Percentiles rank a stretch among this genome's conserved stretches.
These are phyloP conservation scores for Solea senegalensis DNA, from an alignment of 2,113 vertebrate genomes.

Conservation along the genomic window DNA sequence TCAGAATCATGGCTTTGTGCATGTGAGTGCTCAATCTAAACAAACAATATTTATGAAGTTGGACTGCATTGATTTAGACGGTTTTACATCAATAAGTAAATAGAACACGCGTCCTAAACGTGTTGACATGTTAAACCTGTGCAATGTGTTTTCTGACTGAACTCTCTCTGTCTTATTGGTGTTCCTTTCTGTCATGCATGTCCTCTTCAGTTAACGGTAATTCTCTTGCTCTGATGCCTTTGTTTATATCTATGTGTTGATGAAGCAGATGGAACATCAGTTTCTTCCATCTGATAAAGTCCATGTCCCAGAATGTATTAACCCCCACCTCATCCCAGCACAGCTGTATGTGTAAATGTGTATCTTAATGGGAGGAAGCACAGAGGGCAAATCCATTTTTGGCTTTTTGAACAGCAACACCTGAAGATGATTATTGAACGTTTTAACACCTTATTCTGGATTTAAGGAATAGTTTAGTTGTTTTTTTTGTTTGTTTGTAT, in stretches of 20 bases:
- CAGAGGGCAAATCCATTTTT: conserved; percentile 66
- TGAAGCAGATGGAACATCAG: conserved; percentile 36
- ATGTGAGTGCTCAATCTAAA: too few species aligned
- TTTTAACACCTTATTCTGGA: neutral
- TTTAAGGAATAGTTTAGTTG: too few species aligned
- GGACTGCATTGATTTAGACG: too few species aligned
- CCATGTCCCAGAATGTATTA: conserved; percentile 34
- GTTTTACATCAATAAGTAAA: too few species aligned
- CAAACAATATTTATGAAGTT: too few species aligned
- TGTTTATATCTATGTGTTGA: conserved; percentile 38
- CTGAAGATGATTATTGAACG: neutral
- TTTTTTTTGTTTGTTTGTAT: too few species aligned
- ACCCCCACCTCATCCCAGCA: conserved; percentile 45
- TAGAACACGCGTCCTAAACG: too few species aligned
- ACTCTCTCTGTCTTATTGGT: conserved; percentile 67
- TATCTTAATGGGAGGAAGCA: conserved; percentile 54
- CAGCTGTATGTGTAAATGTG: conserved; percentile 45
- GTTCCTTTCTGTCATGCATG: conserved; percentile 76
- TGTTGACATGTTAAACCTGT: neutral
- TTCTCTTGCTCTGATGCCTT: conserved; percentile 51
- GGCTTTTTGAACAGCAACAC: conserved; percentile 19
- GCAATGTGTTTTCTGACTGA: conserved; percentile 55
- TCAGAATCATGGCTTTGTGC: too few species aligned
- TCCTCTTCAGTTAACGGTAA: conserved; percentile 86
- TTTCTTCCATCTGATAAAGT: conserved; percentile 36